Evolutionary conservation across 2,113 vertebrate species (phyloP), one percentile per base, ranked within the genome.

Genomic region (Nesogale talazaci): DNA sequence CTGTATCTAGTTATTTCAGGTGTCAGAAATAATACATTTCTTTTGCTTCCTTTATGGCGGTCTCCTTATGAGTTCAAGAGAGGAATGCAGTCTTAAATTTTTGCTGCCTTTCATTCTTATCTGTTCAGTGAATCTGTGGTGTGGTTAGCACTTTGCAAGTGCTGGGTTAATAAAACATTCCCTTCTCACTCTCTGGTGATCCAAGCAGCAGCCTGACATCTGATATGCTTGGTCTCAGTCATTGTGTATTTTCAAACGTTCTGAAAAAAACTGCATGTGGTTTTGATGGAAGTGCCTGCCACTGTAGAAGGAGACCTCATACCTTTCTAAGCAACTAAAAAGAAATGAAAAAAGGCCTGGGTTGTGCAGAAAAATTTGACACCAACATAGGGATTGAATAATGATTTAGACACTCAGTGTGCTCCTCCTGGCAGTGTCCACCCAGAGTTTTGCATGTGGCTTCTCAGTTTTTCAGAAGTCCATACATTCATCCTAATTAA

Each of bases 121-220:
- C 6, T 72, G 25, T 70, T 83, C 61, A 83, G 40, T 65, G 20
- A 95, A 91, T 65, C 8, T 78, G 42, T 86, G 34, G 27, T 65
- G 88, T 81, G 88, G 67, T 25, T 72, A 91, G 11, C 29, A 86
- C 52, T 90, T 67, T 90, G 67, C 90, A 90, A 94, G 22, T 69
- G 90, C 16, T 46, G 31, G 29, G 15, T 67, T 82, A 46, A 57
- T 52, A 76, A 65, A 94, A 89, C 34, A 61, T 70, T 88, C 29
- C 88, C n/a, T 23, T 88, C 1, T 57, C 29, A 91, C 46, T 86
- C 31, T 65, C 20, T 88, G 2, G 27, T 90, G 34, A 90, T 72
- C 31, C 22, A 17, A 31, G 14, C 22, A 74, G 20, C 52, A 81
- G 15, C 27, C 4, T 92, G 74, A 74, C 20, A 92, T 83, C 5